phyloP scores from a whole-genome alignment of 2,797 vertebrate genomes.

The Prionace glauca region DNA sequence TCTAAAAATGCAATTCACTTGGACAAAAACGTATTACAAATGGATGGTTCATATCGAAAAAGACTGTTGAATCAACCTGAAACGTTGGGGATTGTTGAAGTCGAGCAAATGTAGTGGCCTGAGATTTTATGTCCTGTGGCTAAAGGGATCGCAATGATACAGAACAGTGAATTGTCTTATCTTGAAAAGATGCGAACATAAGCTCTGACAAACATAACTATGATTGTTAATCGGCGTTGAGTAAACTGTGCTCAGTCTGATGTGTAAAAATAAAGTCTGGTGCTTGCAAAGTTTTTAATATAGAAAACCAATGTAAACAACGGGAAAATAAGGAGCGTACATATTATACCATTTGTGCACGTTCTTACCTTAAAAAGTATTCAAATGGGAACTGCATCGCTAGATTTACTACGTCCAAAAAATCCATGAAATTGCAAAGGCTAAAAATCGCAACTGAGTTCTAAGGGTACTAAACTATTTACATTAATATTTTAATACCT shows the following conservation, averaged over 20 bases:
- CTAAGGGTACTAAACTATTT: not conserved
- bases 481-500: slow-evolving; percentile 22
- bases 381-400: not conserved
- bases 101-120: not conserved
- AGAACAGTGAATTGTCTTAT: not conserved
- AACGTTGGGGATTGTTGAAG: not conserved
- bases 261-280: not conserved
- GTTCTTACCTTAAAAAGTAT: not conserved
- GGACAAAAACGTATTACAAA: not conserved
- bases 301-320: not conserved
- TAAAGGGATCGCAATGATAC: not conserved
- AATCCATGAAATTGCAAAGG: not conserved
- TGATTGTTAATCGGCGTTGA: not conserved
- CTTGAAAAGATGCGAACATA: not conserved
- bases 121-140: not conserved
- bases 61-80: not conserved
- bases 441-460: not conserved
- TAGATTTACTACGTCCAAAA: not conserved
- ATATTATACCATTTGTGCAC: not conserved
- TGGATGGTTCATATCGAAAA: not conserved
- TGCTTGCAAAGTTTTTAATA: not conserved
- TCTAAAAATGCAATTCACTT: not conserved
- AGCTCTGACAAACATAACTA: not conserved
- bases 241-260: not conserved
- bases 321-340: not conserved